Evolutionary conservation across 2,797 vertebrate genomes (phyloP).

Genomic region (Paramormyrops hopkinsi): DNA sequence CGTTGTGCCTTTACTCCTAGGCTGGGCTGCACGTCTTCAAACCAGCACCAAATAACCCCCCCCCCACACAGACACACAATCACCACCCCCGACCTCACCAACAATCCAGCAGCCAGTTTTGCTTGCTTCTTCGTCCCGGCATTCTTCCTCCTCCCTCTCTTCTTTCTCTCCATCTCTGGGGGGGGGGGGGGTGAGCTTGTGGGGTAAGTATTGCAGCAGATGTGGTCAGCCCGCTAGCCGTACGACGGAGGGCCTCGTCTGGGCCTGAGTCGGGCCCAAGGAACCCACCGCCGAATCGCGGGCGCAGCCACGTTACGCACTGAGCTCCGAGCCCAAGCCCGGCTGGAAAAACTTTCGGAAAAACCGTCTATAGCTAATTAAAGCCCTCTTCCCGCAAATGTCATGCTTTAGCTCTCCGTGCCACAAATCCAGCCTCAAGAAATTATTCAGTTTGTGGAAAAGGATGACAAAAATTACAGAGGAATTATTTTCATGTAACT

Average conservation of each 20-base stretch:
- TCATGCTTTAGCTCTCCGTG: not conserved
- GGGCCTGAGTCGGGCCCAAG: not conserved
- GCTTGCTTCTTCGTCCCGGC: not conserved
- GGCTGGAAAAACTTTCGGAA: not conserved
- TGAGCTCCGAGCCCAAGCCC: not conserved
- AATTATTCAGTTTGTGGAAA: not conserved
- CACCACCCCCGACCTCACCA: not conserved
- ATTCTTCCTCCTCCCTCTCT: conserved; percentile 14
- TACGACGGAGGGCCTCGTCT: conserved; percentile 32
- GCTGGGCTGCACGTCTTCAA: not conserved
- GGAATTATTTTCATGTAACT: conserved; percentile 44
- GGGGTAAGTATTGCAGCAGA: conserved; percentile 57
- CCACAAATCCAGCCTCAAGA: not conserved
- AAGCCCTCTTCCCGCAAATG: conserved; percentile 5
- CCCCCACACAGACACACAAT: not conserved
- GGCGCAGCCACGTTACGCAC: not conserved
- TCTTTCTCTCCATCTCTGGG: conserved; percentile 22
- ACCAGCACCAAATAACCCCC: not conserved
- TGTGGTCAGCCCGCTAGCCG: conserved; percentile 63
- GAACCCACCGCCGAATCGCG: not conserved
- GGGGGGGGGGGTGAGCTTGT: not conserved
- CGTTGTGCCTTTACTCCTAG: not conserved
- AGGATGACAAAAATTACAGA: conserved; percentile 31
- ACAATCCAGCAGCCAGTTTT: not conserved
- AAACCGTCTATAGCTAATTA: conserved; percentile 9